Conservation (phyloP, 1,140 invertebrate genomes). For the Laupala kohalensis region DNA sequence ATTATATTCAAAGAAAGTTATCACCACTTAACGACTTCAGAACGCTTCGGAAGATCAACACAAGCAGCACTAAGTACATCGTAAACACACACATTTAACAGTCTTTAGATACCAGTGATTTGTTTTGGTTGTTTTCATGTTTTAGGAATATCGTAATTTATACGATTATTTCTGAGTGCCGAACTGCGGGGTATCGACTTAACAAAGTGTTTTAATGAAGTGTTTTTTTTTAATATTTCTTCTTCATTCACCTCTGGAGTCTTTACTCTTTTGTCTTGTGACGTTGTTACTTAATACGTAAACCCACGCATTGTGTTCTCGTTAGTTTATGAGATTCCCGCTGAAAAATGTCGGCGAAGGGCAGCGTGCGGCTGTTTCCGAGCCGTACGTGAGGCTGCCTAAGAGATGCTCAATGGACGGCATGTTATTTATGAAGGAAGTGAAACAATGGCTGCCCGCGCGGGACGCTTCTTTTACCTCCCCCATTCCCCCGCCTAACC, state of each 20-base stretch:
- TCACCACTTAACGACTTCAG: neutral
- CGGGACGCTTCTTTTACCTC: no score
- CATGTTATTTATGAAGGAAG: slow-evolving; percentile 6
- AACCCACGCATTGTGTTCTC: neutral
- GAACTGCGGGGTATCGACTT: no score
- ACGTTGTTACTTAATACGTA: neutral
- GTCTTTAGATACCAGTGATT: no score
- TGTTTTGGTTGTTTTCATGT: no score
- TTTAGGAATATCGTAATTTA: no score
- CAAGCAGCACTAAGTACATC: neutral
- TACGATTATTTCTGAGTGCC: no score
- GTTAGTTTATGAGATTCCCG: neutral
- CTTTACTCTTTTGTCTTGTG: neutral
- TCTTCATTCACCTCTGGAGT: neutral
- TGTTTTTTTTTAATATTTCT: neutral
- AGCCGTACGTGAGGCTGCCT: neutral
- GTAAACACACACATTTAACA: no score
- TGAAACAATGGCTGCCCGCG: slow-evolving; percentile 1
- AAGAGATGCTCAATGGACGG: neutral
- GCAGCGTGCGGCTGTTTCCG: neutral
- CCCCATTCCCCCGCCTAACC: no score
- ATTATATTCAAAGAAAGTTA: neutral
- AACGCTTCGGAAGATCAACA: neutral
- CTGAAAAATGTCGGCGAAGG: neutral
- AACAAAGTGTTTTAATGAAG: no score